Evolutionary conservation across 2,797 vertebrate genomes (phyloP), one percentile per base, ranked within the genome.

Genomic region (Dromococcyx pavoninus): DNA sequence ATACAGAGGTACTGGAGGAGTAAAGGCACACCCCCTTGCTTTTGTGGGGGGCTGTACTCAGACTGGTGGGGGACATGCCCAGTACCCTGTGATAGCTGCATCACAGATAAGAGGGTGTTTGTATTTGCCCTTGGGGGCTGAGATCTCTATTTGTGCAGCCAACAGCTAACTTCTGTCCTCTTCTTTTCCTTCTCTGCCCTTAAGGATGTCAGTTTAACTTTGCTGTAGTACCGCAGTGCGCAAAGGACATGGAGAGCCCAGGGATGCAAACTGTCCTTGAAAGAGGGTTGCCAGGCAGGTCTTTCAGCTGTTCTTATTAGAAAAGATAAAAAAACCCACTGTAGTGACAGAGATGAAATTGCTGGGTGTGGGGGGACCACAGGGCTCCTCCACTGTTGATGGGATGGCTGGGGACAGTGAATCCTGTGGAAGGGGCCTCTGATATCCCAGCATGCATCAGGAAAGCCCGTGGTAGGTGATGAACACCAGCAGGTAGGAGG

Each of bases 11-110:
- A 64, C 37, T 28, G 46, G 32, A 60, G 71, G 56, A 33, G 14
- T 58, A 79, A n/a, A 61, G 75, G 37, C 15, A 13, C 3, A 0
- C 10, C 18, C 7, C 1, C 10, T 6, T 0, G 0, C 21, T 62
- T 77, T 4, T 37, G 17, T 13, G 24, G 21, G 23, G 10, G 6
- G 18, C 37, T 73, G 13, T 69, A 44, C 35, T n/a, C 28, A 23
- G 11, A 13, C n/a, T 44, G 24, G 6, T 15, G 37, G 58, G 50
- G 44, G 22, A 13, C 23, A 41, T 16, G 54, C 74, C 17, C 57
- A 74, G 46, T n/a, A 57, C 43, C 30, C 46, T 71, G 39, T 88
- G 58, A 41, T 35, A 60, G 44, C 70, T 75, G 22, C 39, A 39
- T 62, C 43, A 17, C 11, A 17, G 30, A 24, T 60, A 7, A 37